Evolutionary conservation across 2,113 vertebrate genomes (phyloP).

Genomic region (Prolemur simus): DNA sequence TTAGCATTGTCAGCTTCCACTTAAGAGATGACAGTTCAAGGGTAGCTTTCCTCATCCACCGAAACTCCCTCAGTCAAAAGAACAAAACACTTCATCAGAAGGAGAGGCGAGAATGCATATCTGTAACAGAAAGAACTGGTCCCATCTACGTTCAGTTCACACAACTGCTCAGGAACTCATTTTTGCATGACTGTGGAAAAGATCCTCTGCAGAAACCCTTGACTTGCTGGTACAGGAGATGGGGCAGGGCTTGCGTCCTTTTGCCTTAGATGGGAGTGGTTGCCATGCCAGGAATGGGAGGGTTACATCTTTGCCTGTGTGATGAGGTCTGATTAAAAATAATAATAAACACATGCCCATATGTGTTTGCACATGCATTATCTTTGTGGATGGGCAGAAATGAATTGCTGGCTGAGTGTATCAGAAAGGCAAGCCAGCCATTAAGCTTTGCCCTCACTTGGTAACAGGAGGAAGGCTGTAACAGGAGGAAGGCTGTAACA

Average conservation of each 20-base stretch:
- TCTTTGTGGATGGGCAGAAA: slow-evolving; percentile 17
- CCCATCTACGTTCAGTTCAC: not conserved
- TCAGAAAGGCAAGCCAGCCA: slow-evolving; percentile 15
- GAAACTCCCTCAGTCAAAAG: slow-evolving; percentile 20
- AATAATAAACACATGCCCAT: slow-evolving; percentile 32
- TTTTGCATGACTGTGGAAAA: slow-evolving; percentile 38
- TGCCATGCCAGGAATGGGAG: slow-evolving; percentile 15
- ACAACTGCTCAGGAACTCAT: not conserved
- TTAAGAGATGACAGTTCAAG: slow-evolving; percentile 54
- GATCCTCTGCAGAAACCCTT: slow-evolving; percentile 1
- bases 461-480: not conserved
- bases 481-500: not conserved
- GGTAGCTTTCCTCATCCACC: slow-evolving; percentile 35
- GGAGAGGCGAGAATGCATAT: not conserved
- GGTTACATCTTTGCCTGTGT: not conserved
- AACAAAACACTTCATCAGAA: slow-evolving; percentile 12
- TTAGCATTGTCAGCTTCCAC: slow-evolving; percentile 42
- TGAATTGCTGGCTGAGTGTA: not conserved
- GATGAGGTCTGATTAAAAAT: slow-evolving; percentile 53
- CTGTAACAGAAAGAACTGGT: not conserved
- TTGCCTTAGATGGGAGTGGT: slow-evolving; percentile 54
- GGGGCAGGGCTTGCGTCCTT: slow-evolving; percentile 2
- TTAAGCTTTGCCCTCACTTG: not conserved
- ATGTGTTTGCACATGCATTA: slow-evolving; percentile 58
- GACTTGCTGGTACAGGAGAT: slow-evolving; percentile 70